Base-by-base conservation (phyloP, 2,888 invertebrate species). In the Ochropacha duplaris region DNA sequence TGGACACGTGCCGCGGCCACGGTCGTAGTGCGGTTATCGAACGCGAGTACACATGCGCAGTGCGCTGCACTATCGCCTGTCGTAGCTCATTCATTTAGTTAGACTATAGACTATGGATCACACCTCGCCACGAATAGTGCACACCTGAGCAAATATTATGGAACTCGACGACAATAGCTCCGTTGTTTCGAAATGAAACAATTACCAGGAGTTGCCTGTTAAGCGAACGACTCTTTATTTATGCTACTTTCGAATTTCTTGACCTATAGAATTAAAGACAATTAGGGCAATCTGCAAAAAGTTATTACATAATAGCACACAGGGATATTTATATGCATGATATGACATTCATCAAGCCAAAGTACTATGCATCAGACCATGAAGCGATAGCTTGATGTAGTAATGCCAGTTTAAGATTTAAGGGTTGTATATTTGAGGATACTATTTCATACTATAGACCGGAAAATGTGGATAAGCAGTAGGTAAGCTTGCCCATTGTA, bases 131-230 rank as follows among this genome's bases (percentile, higher is more conserved):
- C 78, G 71, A 76, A 76, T 76, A 74, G 74, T 74, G 72, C 79
- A 81, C 91, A 92, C 91, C 92, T 92, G 90, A 86, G 81, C 89
- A 90, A 91, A 92, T 90, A 91, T 88, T 90, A 84, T 88, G 82
- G 80, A 72, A 76, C 64, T 67, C 60, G 63, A 76, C 78, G 67
- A 88, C 84, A 89, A 86, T 85, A 79, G 80, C 61, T 62, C 69
- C 82, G 79, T 84, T 90, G 84, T 87, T 85, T 80, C 77, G 62
- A 76, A 80, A 79, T 68, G 71, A 69, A 73, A 79, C 78, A 83
- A 84, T 83, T 83, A 83, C 71, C 68, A 62, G 19, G 52, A 65
- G 64, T 59, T 49, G 49, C n/a, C n/a, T n/a, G n/a, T n/a, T 60
- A 62, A 56, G 60, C 62, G 55, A 63, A 56, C 59, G 58, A 62